phyloP scores from a whole-genome alignment of 1,140 invertebrate species.

The Helicoverpa armigera region DNA sequence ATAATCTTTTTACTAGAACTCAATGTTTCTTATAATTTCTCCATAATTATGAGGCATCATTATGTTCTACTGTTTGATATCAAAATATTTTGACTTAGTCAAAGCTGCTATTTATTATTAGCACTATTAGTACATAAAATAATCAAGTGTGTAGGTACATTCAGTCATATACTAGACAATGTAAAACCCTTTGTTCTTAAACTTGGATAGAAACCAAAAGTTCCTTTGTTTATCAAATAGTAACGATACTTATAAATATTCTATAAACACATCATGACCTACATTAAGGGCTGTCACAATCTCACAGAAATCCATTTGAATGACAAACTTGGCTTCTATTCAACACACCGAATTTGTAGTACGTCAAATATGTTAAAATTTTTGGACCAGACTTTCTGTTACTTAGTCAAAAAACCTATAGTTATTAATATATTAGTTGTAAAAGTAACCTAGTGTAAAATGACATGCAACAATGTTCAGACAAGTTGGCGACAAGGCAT shows the following conservation, averaged over 20 bases:
- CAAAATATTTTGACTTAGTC: no score
- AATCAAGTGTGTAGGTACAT: no score
- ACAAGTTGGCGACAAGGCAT: slow-evolving; percentile 16
- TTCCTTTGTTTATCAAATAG: not conserved
- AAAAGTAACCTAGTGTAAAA: not conserved
- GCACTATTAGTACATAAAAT: no score
- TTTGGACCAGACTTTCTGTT: no score
- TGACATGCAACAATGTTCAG: not conserved
- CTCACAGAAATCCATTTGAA: slow-evolving; percentile 22
- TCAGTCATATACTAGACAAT: not conserved
- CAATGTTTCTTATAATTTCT: not conserved
- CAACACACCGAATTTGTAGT: slow-evolving; percentile 9
- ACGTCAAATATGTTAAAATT: slow-evolving; percentile 4
- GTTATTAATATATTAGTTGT: not conserved
- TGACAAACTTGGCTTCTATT: slow-evolving; percentile 25
- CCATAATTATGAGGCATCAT: no score
- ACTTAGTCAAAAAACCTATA: not conserved
- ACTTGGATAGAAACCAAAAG: not conserved
- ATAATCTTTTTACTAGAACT: not conserved
- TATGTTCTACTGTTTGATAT: no score
- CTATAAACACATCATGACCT: not conserved
- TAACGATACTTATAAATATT: not conserved
- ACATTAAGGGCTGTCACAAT: slow-evolving; percentile 7
- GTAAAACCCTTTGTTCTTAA: not conserved
- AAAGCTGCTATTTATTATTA: no score